Evolutionary conservation across 2,113 vertebrate genomes (phyloP).

Genomic region (Cyanoderma ruficeps): DNA sequence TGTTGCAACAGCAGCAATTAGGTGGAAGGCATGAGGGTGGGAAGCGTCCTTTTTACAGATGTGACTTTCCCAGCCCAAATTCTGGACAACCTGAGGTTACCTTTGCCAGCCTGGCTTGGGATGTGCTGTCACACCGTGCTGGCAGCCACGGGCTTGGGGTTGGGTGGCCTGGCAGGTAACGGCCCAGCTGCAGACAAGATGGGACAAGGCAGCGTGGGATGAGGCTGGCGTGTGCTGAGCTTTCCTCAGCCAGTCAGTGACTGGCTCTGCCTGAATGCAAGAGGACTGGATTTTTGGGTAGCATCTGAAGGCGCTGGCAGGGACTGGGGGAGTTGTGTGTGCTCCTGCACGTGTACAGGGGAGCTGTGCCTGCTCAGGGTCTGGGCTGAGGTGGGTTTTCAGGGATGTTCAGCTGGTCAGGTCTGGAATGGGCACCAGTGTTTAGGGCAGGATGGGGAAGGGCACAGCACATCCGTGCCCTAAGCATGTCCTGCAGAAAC

Average conservation of each 20-base stretch:
- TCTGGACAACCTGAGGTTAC: not conserved
- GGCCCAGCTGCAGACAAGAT: not conserved
- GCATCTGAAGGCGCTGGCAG: not conserved
- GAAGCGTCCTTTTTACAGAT: not conserved
- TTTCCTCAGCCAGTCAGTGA: not conserved
- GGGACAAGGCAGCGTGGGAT: not conserved
- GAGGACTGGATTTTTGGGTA: not conserved
- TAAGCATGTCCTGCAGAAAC: not conserved
- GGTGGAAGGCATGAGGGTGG: not conserved
- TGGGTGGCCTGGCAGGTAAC: not conserved
- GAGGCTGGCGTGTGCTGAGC: not conserved
- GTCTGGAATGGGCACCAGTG: not conserved
- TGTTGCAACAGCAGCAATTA: not conserved
- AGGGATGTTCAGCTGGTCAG: not conserved
- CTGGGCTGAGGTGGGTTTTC: not conserved
- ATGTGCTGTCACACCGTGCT: not conserved
- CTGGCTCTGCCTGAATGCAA: constrained; percentile 17
- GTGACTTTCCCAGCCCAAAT: not conserved
- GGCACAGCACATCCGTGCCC: fast-evolving
- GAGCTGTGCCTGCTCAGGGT: not conserved
- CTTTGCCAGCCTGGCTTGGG: not conserved
- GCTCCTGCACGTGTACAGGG: not conserved
- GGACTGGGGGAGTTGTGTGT: not conserved
- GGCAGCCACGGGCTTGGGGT: not conserved
- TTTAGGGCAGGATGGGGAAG: not conserved